Conservation (phyloP, 2,113 vertebrate genomes). For the Edolisoma coerulescens region DNA sequence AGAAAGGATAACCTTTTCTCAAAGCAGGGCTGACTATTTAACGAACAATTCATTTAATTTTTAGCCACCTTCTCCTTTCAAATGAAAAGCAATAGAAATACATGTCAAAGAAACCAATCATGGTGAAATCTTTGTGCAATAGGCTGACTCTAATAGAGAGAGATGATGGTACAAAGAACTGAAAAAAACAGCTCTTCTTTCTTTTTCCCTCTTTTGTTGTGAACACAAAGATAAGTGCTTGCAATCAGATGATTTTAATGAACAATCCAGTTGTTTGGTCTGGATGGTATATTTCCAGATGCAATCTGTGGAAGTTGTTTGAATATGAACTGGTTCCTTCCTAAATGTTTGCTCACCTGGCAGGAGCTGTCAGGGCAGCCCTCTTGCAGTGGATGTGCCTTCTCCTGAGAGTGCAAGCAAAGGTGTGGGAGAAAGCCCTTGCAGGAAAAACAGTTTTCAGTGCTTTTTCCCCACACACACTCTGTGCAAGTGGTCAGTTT, state of each 20-base stretch:
- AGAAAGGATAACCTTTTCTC: conserved; percentile 45
- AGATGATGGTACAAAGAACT: conserved; percentile 40
- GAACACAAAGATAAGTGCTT: conserved; percentile 52
- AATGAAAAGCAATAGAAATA: conserved; percentile 58
- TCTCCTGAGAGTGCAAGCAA: neutral
- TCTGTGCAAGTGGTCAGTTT: neutral
- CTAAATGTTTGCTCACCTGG: neutral
- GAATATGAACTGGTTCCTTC: neutral
- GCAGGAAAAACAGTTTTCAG: neutral
- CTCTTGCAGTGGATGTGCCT: neutral
- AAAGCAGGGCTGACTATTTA: conserved; percentile 48
- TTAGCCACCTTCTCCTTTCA: conserved; percentile 53
- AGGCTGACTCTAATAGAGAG: conserved; percentile 37
- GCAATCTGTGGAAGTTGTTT: neutral
- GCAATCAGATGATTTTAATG: conserved; percentile 53
- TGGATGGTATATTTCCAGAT: neutral
- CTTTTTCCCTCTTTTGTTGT: conserved; percentile 16
- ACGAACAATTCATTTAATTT: conserved; percentile 74
- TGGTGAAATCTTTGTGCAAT: conserved; percentile 30
- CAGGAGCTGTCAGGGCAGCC: neutral
- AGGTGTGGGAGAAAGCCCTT: neutral
- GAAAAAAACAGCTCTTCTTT: neutral
- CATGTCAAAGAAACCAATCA: conserved; percentile 58
- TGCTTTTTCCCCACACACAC: neutral
- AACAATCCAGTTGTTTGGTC: conserved; percentile 37